A percentile compares a stretch with the other conserved stretches of the same genome.
These are phyloP conservation scores for Vimba vimba DNA, from an alignment of 2,113 vertebrate genomes.

Conservation along the genomic window DNA sequence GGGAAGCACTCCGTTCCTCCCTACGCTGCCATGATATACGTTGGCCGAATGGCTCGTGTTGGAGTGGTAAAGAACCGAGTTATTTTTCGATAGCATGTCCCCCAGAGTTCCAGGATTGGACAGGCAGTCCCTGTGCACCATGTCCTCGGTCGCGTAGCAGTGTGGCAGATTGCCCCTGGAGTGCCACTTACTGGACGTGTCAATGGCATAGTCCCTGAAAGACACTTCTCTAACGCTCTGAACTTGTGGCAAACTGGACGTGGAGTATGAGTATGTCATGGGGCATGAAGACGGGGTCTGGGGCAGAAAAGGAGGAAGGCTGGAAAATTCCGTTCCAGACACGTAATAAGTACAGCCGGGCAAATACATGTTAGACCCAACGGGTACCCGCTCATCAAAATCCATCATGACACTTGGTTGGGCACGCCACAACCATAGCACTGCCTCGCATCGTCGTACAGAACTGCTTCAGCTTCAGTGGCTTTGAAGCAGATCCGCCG, in stretches of 20 bases:
- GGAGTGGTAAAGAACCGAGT: slow-evolving; percentile 84
- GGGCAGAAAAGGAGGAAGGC: slow-evolving; percentile 97
- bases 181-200: slow-evolving; percentile 96
- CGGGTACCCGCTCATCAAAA: slow-evolving; percentile 98
- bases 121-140: slow-evolving; percentile 95
- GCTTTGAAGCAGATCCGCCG: slow-evolving; percentile 95
- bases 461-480: slow-evolving; percentile 86
- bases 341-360: slow-evolving; percentile 99
- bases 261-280: slow-evolving; percentile 96
- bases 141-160: slow-evolving; percentile 92
- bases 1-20: slow-evolving; percentile 94
- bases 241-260: slow-evolving; percentile 95
- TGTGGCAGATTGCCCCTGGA: slow-evolving; percentile 92
- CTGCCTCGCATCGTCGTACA: slow-evolving; percentile 90
- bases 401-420: slow-evolving; percentile 93
- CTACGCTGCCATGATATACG: slow-evolving; percentile 88
- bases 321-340: slow-evolving; percentile 96
- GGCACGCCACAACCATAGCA: slow-evolving; percentile 83
- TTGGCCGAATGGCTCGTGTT: slow-evolving; percentile 83
- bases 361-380: slow-evolving; percentile 98
- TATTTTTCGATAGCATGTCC: slow-evolving; percentile 91
- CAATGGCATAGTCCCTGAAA: slow-evolving; percentile 98
- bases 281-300: slow-evolving; percentile 97
- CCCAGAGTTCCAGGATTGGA: slow-evolving; percentile 85
- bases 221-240: slow-evolving; percentile 97